Conservation (phyloP, 2,888 invertebrate species). For the Hyposoter didymator region DNA sequence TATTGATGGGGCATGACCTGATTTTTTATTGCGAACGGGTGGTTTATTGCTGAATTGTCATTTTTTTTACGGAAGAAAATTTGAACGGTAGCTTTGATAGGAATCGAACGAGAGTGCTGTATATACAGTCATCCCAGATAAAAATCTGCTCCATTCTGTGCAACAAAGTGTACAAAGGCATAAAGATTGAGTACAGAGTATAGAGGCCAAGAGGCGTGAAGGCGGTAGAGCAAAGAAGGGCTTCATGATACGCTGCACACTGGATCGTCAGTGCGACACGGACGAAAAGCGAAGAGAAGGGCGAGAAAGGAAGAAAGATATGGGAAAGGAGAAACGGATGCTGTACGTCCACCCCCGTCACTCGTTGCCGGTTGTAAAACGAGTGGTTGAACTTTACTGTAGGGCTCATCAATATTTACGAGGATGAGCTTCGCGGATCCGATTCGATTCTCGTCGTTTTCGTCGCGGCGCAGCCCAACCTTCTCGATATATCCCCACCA, state of each 20-base stretch:
- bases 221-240: slow-evolving; percentile 52
- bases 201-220: slow-evolving; percentile 36
- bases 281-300: slow-evolving; percentile 17
- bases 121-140: slow-evolving; percentile 27
- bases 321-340: slow-evolving; percentile 67
- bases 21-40: background rate
- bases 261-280: slow-evolving; percentile 64
- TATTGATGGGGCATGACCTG: background rate
- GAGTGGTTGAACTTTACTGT: slow-evolving; percentile 75
- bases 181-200: slow-evolving; percentile 35
- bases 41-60: background rate
- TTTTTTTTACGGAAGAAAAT: slow-evolving; percentile 39
- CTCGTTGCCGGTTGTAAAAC: slow-evolving; percentile 71
- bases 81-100: slow-evolving; percentile 39
- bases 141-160: slow-evolving; percentile 34
- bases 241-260: slow-evolving; percentile 31
- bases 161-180: slow-evolving; percentile 35
- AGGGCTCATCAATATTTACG: slow-evolving; percentile 75
- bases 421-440: slow-evolving; percentile 73
- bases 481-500: slow-evolving; percentile 54
- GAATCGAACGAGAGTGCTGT: slow-evolving; percentile 33
- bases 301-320: slow-evolving; percentile 56
- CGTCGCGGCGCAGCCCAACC: slow-evolving; percentile 26
- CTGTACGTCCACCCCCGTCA: slow-evolving; percentile 62
- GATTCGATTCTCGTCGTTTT: slow-evolving; percentile 70